phyloP scores from a whole-genome alignment of 2,797 vertebrate genomes.

The Notoglanidium macrostoma region DNA sequence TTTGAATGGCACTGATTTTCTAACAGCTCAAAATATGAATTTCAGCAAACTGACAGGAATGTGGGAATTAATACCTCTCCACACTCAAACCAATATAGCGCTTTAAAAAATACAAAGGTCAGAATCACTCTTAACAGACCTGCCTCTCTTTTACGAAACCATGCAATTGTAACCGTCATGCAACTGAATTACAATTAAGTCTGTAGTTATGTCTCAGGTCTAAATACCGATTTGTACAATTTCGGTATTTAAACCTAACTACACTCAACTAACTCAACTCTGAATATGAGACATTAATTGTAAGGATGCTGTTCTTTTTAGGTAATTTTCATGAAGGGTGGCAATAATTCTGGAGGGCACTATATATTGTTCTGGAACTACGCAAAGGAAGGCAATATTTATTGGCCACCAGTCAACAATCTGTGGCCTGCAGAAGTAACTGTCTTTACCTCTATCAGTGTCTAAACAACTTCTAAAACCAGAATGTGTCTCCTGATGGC shows the following conservation, averaged over 20 bases:
- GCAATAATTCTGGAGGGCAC: not conserved
- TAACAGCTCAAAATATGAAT: not conserved
- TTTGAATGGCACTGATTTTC: not conserved
- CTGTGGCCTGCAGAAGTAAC: not conserved
- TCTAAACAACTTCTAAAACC: slow-evolving; percentile 7
- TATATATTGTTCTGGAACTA: not conserved
- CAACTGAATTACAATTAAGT: not conserved
- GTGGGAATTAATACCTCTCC: not conserved
- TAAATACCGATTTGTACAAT: not conserved
- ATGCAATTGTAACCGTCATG: not conserved
- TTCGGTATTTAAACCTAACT: not conserved
- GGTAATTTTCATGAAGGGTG: not conserved
- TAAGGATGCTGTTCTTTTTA: not conserved
- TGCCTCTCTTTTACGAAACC: not conserved
- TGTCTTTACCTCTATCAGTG: not conserved
- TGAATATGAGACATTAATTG: not conserved
- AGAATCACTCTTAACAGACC: not conserved
- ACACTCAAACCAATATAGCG: not conserved
- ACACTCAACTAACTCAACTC: not conserved
- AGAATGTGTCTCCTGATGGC: not conserved
- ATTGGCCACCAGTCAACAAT: not conserved
- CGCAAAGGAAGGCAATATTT: not conserved
- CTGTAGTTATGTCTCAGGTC: not conserved
- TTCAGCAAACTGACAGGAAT: not conserved
- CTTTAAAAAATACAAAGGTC: not conserved